A percentile compares a stretch with the other conserved stretches of the same genome.
Evolutionary conservation across 2,888 invertebrate genomes (phyloP).

Genomic region (Lepidocyrtinus sp.): DNA sequence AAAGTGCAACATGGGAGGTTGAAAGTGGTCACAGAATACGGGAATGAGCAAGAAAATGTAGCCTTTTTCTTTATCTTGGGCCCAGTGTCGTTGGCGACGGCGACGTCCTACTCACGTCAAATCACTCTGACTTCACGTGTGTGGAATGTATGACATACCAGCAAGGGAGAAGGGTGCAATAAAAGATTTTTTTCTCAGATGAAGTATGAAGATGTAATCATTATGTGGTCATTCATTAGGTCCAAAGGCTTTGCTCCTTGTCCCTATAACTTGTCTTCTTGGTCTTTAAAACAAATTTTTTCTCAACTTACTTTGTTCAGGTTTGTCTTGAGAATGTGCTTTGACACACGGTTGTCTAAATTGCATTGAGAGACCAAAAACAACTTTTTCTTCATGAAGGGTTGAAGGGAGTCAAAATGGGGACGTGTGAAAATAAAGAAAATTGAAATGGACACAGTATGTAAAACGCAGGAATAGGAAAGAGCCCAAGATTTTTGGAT

Average conservation of each 20-base stretch:
- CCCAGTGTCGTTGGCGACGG: neutral
- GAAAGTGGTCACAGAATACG: neutral
- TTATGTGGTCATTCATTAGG: neutral
- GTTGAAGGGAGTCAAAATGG: neutral
- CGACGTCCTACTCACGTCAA: conserved; percentile 26
- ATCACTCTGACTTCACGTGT: conserved; percentile 52
- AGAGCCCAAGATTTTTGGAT: neutral
- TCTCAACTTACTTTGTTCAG: neutral
- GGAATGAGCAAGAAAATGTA: too few species aligned
- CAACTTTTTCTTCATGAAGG: neutral
- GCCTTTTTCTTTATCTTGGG: too few species aligned
- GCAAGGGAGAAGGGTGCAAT: neutral
- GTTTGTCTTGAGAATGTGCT: neutral
- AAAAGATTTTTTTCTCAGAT: neutral
- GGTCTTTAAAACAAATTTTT: neutral
- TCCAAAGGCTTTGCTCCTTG: neutral
- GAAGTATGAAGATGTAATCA: neutral
- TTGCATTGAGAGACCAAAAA: neutral
- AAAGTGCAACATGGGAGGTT: conserved; percentile 7
- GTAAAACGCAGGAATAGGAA: neutral
- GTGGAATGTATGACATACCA: conserved; percentile 31
- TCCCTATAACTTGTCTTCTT: neutral
- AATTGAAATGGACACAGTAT: neutral
- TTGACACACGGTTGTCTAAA: neutral
- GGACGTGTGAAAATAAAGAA: neutral